Base-by-base conservation (phyloP, 23 tunicate genomes). In the Corella eumyota region DNA sequence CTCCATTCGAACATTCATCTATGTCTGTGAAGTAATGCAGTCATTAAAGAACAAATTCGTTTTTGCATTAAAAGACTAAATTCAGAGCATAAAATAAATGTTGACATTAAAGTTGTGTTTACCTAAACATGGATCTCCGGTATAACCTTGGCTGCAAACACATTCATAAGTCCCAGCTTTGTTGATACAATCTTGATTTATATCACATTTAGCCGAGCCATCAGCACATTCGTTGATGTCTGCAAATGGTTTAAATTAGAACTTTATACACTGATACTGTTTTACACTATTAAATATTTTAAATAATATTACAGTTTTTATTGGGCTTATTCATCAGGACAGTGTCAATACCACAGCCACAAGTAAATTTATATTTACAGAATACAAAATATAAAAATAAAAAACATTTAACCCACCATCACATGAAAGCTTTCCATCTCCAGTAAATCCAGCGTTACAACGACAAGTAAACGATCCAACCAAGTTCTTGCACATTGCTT, bases 191-290 rank as follows among this genome's bases (percentile, higher is more conserved):
- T 40, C 40, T 47, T 58, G 26, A 23, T 66, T 45, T 6, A 17
- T 37, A 30, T 28, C 58, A 47, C 71, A 66, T 4, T 27, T 60
- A 44, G 65, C 45, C 17, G 32, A 30, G 13, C 58, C 61, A 6
- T 33, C 20, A 30, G 32, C 54, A 49, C 79, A 73, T 73, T 73
- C 79, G 52, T 73, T 53, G 21, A 73, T 64, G 50, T 73, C 79
- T 73, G 63, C 22, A 19, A 51, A n/a, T n/a, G n/a, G n/a, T n/a
- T n/a, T n/a, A n/a, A n/a, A n/a, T n/a, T 25, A 64, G 28, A 17
- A 21, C 23, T 6, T 36, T 30, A 11, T 6, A 21, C 23, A 27
- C 29, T 27, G 3, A 2, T 32, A 2, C 34, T 32, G 34, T 60
- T 25, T 60, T 3, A 56, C 2, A 52, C 17, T 13, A 52, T 11